Base-by-base conservation (phyloP, 2,113 vertebrate species). In the Anas platyrhynchos region DNA sequence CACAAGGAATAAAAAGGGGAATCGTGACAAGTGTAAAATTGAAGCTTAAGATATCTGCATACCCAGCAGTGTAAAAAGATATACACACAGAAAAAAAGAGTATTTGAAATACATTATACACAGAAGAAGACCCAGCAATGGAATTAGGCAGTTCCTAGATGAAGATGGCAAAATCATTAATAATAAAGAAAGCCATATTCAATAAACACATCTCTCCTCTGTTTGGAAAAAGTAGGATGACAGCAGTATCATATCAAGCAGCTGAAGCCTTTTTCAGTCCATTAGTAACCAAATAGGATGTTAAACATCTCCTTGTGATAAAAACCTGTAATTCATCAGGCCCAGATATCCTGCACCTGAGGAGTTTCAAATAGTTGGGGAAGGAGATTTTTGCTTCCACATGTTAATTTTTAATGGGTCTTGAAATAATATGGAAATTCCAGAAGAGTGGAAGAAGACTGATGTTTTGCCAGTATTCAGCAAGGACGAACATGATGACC, bases 211-310 rank as follows among this genome's bases (percentile, higher is more conserved):
- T 84, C 66, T 91, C 58, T 93, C 77, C 78, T 87, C 18, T 7
- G 27, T 82, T 68, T 87, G 66, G 83, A 91, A 91, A 91, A 94
- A 93, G 48, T 20, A 84, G 77, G 81, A 91, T 87, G 90, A 91
- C 66, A 89, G 83, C 84, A 85, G 62, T 94, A 94, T 94, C 84
- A 79, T 94, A 96, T 94, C 11, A 0, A 94, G 74, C 91, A 94
- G 62, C 44, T 44, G 59, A 92, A 96, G 84, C 77, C 66, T 86
- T 97, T 97, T 94, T 84, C 83, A 92, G 81, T 92, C 94, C 94
- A 95, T 97, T 97, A 96, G 95, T 94, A 95, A 97, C 93, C 58
- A 97, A 96, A 93, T 75, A 96, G 93, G 86, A 92, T 36, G 62
- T 89, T 94, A 92, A 97, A 96, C 66, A 92, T 89, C 91, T 87